phyloP scores from a whole-genome alignment of 1,140 invertebrate genomes.

The Bilobella aurantiaca region DNA sequence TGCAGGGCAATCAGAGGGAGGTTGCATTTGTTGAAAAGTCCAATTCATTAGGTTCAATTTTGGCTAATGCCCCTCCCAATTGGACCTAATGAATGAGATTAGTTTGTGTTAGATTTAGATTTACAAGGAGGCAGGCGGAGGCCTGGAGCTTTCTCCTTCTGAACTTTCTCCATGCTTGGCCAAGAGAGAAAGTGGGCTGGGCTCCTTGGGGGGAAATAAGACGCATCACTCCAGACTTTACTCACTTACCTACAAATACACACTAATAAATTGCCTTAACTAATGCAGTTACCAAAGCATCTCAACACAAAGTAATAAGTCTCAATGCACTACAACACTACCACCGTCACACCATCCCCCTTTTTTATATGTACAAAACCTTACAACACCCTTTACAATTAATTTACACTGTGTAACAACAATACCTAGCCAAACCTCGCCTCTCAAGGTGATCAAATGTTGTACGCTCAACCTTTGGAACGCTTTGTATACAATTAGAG shows the following conservation, averaged over 20 bases:
- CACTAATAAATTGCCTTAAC: not conserved
- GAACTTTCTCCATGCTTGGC: not conserved
- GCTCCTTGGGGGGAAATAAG: no score
- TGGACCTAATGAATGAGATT: constrained; percentile 37
- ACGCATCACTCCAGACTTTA: not conserved
- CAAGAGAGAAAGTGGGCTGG: no score
- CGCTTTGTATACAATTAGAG: no score
- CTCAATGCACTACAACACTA: no score
- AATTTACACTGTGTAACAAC: no score
- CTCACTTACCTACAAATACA: not conserved
- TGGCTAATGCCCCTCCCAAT: constrained; percentile 35
- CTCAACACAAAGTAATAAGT: not conserved
- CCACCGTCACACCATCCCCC: no score
- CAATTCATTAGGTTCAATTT: constrained; percentile 37
- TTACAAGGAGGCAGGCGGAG: constrained; percentile 22
- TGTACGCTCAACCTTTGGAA: no score
- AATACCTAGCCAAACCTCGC: no score
- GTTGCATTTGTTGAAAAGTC: constrained; percentile 34
- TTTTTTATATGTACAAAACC: no score
- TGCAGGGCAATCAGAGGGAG: constrained; percentile 34
- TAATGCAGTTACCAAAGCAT: not conserved
- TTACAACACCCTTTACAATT: no score
- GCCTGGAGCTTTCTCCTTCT: not conserved
- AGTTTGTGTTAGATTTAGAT: constrained; percentile 36
- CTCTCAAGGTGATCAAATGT: no score